A percentile compares a stretch with the other conserved stretches of the same genome.
phyloP scores from a whole-genome alignment of 2,113 vertebrate species.

The Dipodomys spectabilis region DNA sequence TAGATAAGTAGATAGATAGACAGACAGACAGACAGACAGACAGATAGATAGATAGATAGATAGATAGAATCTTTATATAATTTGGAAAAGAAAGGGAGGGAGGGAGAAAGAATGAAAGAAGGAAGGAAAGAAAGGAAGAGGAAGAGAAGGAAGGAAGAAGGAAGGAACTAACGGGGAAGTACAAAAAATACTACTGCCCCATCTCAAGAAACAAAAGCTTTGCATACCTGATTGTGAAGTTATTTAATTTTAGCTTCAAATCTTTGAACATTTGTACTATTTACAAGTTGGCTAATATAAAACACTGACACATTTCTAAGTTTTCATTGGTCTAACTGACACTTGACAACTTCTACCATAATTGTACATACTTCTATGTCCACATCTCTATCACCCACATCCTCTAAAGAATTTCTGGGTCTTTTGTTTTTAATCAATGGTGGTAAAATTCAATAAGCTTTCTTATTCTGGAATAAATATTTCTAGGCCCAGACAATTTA shows the following conservation, averaged over 20 bases:
- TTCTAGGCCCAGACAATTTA: constrained; percentile 36
- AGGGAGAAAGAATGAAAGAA: too few species aligned
- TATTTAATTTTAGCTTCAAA: background rate
- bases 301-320: constrained; percentile 5
- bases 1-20: background rate
- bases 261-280: background rate
- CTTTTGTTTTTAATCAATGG: constrained; percentile 30
- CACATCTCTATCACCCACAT: background rate
- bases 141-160: too few species aligned
- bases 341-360: background rate
- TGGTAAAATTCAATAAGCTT: constrained; percentile 34
- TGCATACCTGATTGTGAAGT: background rate
- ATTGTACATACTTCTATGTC: background rate
- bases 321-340: background rate
- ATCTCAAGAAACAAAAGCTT: constrained; percentile 6
- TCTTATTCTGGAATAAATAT: constrained; percentile 54
- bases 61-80: too few species aligned
- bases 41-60: too few species aligned
- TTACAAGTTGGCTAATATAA: constrained; percentile 1
- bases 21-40: too few species aligned
- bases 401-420: background rate
- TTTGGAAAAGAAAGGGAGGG: too few species aligned
- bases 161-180: background rate
- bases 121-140: too few species aligned
- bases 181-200: background rate